Conservation (phyloP, 1,140 invertebrate genomes). For the Caenorhabditis brenneri region DNA sequence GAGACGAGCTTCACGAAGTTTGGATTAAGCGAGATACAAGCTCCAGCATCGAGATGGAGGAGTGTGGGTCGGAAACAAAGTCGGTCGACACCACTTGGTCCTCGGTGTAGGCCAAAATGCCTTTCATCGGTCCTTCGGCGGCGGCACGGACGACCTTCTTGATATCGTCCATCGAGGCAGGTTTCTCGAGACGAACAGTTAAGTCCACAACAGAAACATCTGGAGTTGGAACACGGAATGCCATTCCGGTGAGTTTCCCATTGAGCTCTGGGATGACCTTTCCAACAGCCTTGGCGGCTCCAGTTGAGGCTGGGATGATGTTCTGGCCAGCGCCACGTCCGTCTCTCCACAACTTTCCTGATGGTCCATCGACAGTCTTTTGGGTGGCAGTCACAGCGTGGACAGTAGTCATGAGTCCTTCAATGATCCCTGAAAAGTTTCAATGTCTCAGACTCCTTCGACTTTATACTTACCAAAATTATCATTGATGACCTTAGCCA, state of each 20-base stretch:
- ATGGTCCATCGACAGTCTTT: slow-evolving; percentile 95
- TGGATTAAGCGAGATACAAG: slow-evolving; percentile 86
- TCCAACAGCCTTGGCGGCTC: slow-evolving; percentile 95
- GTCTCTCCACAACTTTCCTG: slow-evolving; percentile 85
- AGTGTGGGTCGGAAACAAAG: slow-evolving; percentile 84
- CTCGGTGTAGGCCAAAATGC: slow-evolving; percentile 90
- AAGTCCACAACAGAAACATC: slow-evolving; percentile 76
- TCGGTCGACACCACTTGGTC: slow-evolving; percentile 89
- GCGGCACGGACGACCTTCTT: slow-evolving; percentile 86
- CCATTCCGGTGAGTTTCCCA: slow-evolving; percentile 90
- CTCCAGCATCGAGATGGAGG: slow-evolving; percentile 90
- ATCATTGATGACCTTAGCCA: slow-evolving; percentile 93
- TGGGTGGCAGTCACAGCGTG: slow-evolving; percentile 96
- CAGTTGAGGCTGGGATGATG: slow-evolving; percentile 95
- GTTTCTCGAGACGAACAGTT: slow-evolving; percentile 72
- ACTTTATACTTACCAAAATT: slow-evolving; percentile 80
- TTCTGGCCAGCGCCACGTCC: slow-evolving; percentile 93
- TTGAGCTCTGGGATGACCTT: slow-evolving; percentile 78
- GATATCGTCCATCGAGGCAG: slow-evolving; percentile 79
- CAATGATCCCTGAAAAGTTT: slow-evolving; percentile 77
- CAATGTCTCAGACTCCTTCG: background rate
- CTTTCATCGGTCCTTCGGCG: slow-evolving; percentile 79
- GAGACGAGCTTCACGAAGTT: slow-evolving; percentile 88
- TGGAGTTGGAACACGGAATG: slow-evolving; percentile 74
- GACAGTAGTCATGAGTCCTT: slow-evolving; percentile 97